Evolutionary conservation across 2,113 vertebrate genomes (phyloP), one percentile per base, ranked within the genome.

Genomic region (Amia ocellicauda): DNA sequence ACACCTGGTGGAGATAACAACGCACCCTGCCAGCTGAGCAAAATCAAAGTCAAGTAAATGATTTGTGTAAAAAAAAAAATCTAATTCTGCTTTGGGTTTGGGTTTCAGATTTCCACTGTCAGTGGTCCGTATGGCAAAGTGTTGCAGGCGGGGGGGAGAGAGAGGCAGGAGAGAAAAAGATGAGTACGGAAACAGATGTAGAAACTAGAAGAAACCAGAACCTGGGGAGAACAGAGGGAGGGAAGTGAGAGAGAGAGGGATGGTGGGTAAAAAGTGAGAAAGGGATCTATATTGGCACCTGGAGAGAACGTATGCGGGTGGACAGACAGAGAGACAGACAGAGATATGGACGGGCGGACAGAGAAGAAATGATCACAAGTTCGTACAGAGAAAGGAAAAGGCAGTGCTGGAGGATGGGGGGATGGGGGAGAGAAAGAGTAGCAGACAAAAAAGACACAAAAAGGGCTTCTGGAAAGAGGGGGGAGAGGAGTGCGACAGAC

Each of bases 331-430:
- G 13, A 29, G 36, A 54, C 54, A 72, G 8, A 54, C 23, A 50
- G 22, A 54, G 41, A 26, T 3, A 36, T 27, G 22, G 27, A 36
- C 3, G 8, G 28, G 40, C 7, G 20, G 42, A 66, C 57, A 41
- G 23, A 66, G 26, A 41, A 66, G 67, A 50, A 36, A 74, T 76
- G 64, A 52, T 2, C 60, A 66, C n/a, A 27, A 17, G 7, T 17
- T 14, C n/a, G 41, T 40, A 16, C 20, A 60, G 36, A 24, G 52
- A 24, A 59, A 43, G n/a, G 17, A 13, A 50, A 22, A 58, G 45
- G 24, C 0, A 31, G 26, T 17, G 20, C 23, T 28, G 50, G 27
- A 27, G 31, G 16, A 27, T 40, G 36, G 7, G 53, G 40, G 7
- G 50, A 22, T 16, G 28, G 50, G 43, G 28, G 50, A 11, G 69